A percentile compares a stretch with the other conserved stretches of the same genome.
These are phyloP conservation scores for Campoplex nolae DNA, from an alignment of 2,888 invertebrate species.

Conservation along the genomic window DNA sequence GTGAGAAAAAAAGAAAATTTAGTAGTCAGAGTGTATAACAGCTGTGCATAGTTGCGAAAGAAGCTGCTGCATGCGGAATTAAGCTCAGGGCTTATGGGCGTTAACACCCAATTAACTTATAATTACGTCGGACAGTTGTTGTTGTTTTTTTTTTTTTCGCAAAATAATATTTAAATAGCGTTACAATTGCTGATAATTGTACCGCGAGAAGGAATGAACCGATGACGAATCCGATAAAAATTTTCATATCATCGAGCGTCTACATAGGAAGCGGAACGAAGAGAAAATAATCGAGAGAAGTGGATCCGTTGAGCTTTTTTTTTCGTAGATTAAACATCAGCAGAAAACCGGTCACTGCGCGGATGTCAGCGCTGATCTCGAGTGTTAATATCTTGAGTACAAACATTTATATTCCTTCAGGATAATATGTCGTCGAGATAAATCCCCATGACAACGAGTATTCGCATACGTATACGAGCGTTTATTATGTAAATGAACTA, in stretches of 20 bases:
- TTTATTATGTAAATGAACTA: slow-evolving; percentile 6
- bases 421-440: slow-evolving; percentile 1
- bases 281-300: not conserved
- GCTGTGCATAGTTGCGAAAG: not conserved
- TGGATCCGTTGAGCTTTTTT: not conserved
- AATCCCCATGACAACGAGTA: not conserved
- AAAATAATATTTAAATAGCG: not conserved
- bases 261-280: not conserved
- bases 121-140: not conserved
- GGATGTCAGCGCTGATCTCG: not conserved
- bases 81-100: not conserved
- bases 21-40: not conserved
- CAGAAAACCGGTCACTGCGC: not conserved
- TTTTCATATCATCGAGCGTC: not conserved
- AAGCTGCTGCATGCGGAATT: not conserved
- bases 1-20: not conserved
- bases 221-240: not conserved
- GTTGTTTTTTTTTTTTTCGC: not conserved
- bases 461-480: not conserved
- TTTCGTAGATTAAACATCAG: not conserved
- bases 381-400: not conserved
- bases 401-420: not conserved
- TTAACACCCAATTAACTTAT: not conserved
- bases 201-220: not conserved
- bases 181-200: not conserved